phyloP scores from a whole-genome alignment of 1,140 invertebrate genomes.

The Carposina sasakii region DNA sequence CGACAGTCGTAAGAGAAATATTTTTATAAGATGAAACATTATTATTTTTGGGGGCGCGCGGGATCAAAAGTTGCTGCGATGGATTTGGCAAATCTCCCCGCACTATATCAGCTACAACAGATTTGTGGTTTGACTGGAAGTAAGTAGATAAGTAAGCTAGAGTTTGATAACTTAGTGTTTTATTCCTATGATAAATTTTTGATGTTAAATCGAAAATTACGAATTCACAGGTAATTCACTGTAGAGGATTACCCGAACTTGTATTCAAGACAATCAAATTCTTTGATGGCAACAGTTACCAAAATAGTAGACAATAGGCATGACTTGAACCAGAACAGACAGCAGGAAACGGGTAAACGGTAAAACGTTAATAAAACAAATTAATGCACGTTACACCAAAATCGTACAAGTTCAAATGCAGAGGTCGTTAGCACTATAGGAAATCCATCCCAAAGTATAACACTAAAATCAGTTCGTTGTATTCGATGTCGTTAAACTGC shows the following conservation, averaged over 20 bases:
- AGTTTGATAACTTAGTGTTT: too few species aligned
- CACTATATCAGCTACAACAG: too few species aligned
- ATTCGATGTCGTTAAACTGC: constrained; percentile 65
- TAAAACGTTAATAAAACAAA: constrained; percentile 69
- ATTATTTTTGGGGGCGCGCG: constrained; percentile 68
- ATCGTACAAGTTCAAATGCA: constrained; percentile 71
- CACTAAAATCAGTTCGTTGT: constrained; percentile 70
- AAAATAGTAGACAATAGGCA: constrained; percentile 46
- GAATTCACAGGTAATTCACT: too few species aligned
- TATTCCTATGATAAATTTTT: too few species aligned
- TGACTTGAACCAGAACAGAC: constrained; percentile 33
- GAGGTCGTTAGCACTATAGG: constrained; percentile 69
- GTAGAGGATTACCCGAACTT: too few species aligned
- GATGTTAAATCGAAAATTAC: too few species aligned
- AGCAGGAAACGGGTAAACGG: constrained; percentile 59
- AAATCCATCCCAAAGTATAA: constrained; percentile 68
- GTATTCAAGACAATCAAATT: too few species aligned
- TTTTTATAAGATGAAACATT: constrained; percentile 74
- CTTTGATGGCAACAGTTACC: too few species aligned
- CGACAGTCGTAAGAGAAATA: constrained; percentile 70
- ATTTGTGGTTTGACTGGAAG: constrained; percentile 14
- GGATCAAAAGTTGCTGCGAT: constrained; percentile 55
- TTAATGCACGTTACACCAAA: constrained; percentile 67
- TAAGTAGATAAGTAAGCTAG: too few species aligned
- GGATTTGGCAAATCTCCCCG: constrained; percentile 37